Conservation (phyloP, 2,888 invertebrate genomes). For the Coecobrya sp. region DNA sequence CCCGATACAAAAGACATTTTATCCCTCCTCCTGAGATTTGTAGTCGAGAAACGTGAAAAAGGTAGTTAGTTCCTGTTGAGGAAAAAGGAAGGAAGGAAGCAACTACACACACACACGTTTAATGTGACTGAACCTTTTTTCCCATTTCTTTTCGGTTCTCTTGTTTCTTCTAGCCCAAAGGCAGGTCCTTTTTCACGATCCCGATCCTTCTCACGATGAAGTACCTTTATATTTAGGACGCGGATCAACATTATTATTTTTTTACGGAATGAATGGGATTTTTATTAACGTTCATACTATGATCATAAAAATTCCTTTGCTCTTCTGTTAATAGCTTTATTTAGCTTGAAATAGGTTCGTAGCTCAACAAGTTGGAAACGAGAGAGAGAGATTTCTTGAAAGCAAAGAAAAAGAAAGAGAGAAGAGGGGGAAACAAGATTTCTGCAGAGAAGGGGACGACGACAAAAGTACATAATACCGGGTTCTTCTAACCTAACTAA, state of each 20-base stretch:
- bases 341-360: no score
- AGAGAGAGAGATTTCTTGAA: no score
- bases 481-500: no score
- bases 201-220: background rate
- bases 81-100: constrained; percentile 19
- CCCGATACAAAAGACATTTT: background rate
- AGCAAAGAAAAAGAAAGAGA: no score
- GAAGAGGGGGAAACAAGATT: no score
- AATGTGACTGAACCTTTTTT: background rate
- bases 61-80: background rate
- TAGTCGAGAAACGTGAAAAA: background rate
- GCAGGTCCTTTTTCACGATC: background rate
- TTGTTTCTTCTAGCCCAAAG: constrained; percentile 6
- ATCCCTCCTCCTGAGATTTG: constrained; percentile 34
- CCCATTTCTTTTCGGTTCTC: no score
- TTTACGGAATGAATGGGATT: constrained; percentile 19
- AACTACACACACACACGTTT: background rate
- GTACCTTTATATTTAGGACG: no score
- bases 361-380: background rate
- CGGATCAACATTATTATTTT: no score
- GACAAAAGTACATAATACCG: no score
- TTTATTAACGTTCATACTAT: background rate
- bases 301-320: background rate
- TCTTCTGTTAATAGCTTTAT: no score
- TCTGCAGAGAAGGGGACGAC: no score